Percentiles rank a stretch among this genome's conserved stretches.
phyloP scores from a whole-genome alignment of 2,888 invertebrate genomes.

The Alsophila aescularia region DNA sequence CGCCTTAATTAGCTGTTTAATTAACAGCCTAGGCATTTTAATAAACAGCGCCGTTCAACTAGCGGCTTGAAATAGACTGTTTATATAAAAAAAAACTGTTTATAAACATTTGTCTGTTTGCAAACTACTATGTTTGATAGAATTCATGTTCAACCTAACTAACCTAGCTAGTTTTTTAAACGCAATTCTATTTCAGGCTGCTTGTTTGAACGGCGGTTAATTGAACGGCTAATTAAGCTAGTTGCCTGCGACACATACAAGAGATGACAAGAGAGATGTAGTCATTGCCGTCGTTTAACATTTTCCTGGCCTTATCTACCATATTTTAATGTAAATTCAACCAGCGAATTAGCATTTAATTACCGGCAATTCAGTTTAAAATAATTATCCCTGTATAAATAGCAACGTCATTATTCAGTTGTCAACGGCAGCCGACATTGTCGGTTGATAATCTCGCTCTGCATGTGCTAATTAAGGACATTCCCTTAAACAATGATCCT shows the following conservation, averaged over 20 bases:
- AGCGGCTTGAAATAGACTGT: too few species aligned
- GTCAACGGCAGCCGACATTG: conserved; percentile 64
- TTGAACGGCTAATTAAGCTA: too few species aligned
- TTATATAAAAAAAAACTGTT: too few species aligned
- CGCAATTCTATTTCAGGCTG: too few species aligned
- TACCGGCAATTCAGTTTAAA: conserved; percentile 39
- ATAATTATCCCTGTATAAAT: conserved; percentile 53
- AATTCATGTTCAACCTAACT: too few species aligned
- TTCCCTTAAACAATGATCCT: conserved; percentile 74
- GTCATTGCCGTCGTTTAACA: neutral
- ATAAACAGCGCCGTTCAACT: too few species aligned
- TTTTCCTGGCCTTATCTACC: conserved; percentile 11
- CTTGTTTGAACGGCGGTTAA: too few species aligned
- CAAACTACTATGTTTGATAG: too few species aligned
- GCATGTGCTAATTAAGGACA: conserved; percentile 80
- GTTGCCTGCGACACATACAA: neutral
- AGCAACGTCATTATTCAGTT: conserved; percentile 74
- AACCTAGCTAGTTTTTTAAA: too few species aligned
- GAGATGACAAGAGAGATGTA: neutral
- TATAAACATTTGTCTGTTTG: too few species aligned
- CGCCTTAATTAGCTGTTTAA: too few species aligned
- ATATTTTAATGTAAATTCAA: conserved; percentile 24
- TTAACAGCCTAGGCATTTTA: too few species aligned
- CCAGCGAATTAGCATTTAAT: conserved; percentile 37
- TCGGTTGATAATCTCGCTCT: conserved; percentile 73